These are phyloP conservation scores for Dugesia japonica DNA, from an alignment of 2,888 invertebrate genomes.

Conservation along the genomic window DNA sequence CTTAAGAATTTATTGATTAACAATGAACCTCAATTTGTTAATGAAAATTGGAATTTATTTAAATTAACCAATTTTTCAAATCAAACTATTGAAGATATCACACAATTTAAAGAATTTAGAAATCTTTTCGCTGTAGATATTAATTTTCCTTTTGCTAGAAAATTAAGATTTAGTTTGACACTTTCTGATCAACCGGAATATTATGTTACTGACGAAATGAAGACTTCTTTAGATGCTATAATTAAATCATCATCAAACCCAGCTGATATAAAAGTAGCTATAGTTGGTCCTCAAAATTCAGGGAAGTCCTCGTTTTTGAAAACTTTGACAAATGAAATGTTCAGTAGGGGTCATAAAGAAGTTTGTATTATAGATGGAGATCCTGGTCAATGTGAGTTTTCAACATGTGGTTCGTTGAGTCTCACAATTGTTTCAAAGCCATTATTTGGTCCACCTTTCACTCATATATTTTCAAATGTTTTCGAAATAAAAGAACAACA, in stretches of 20 bases:
- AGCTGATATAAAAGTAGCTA: background rate
- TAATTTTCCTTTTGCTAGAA: background rate
- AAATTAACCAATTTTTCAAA: background rate
- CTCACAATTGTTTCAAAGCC: background rate
- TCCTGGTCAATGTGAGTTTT: background rate
- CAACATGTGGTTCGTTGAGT: background rate
- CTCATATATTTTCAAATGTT: background rate
- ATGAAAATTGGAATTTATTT: background rate
- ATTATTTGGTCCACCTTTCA: background rate
- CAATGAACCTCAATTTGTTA: background rate
- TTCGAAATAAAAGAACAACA: background rate
- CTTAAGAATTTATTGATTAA: background rate
- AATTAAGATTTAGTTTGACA: background rate
- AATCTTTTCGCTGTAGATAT: background rate
- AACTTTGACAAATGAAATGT: background rate
- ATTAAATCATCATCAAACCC: background rate
- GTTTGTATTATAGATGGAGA: background rate
- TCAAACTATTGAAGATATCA: background rate
- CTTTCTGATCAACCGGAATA: background rate
- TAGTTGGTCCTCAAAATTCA: background rate
- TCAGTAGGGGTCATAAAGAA: background rate
- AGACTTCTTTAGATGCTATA: background rate
- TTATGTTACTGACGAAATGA: background rate
- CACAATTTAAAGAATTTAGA: background rate
- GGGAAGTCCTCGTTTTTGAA: background rate